phyloP scores from a whole-genome alignment of 2,113 vertebrate species.

The Gadus chalcogrammus region DNA sequence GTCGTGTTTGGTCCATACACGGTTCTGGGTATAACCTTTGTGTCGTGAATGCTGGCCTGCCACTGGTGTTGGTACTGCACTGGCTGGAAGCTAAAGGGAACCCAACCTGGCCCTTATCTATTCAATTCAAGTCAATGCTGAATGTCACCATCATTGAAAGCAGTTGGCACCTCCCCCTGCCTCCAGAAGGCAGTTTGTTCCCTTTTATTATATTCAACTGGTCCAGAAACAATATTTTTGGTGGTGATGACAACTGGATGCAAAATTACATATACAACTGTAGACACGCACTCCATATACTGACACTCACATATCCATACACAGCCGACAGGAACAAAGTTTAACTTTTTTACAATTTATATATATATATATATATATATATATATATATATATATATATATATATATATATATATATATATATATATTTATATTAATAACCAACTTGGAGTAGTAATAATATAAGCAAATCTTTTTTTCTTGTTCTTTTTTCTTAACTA shows the following conservation, averaged over 20 bases:
- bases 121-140: no score
- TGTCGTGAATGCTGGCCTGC: no score
- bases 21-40: no score
- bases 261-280: neutral
- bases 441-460: constrained; percentile 25
- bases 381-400: constrained; percentile 39
- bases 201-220: constrained; percentile 22
- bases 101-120: no score
- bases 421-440: constrained; percentile 44
- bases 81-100: no score
- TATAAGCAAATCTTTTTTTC: constrained; percentile 24
- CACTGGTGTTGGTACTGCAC: no score
- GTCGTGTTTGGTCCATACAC: no score
- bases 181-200: constrained; percentile 23
- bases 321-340: constrained; percentile 8
- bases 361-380: constrained; percentile 34
- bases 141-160: no score
- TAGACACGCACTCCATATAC: constrained; percentile 30
- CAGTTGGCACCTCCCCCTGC: constrained; percentile 3
- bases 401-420: constrained; percentile 37
- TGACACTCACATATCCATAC: constrained; percentile 28
- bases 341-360: neutral
- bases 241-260: neutral
- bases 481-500: constrained; percentile 10
- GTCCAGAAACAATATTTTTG: neutral